Conservation (phyloP, 1,140 invertebrate genomes). For the Drosophila pandora region DNA sequence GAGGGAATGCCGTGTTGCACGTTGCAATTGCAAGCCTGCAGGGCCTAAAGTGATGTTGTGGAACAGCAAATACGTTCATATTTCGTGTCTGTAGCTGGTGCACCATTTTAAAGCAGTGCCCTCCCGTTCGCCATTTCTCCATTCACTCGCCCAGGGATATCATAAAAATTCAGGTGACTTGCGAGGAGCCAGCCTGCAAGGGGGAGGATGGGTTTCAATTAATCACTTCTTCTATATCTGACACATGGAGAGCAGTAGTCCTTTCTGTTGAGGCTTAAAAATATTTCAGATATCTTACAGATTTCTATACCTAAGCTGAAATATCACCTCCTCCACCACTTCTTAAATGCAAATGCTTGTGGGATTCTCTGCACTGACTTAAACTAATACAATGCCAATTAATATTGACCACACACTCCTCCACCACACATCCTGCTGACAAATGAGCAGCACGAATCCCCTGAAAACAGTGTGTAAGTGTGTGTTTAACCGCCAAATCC, state of each 20-base stretch:
- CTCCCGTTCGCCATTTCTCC: constrained; percentile 55
- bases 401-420: constrained; percentile 59
- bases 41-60: constrained; percentile 43
- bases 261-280: not conserved
- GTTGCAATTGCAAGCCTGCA: constrained; percentile 61
- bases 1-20: constrained; percentile 48
- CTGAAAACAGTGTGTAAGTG: constrained; percentile 37
- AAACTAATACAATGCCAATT: constrained; percentile 69
- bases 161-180: not conserved
- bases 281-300: not conserved
- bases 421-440: constrained; percentile 62
- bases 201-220: constrained; percentile 47
- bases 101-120: constrained; percentile 46
- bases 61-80: constrained; percentile 29
- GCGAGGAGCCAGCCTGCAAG: not conserved
- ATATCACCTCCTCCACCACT: not conserved
- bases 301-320: not conserved
- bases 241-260: constrained; percentile 52
- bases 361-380: constrained; percentile 28
- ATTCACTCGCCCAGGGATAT: constrained; percentile 33
- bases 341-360: constrained; percentile 27
- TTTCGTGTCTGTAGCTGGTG: constrained; percentile 30
- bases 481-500: constrained; percentile 69
- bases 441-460: constrained; percentile 74
- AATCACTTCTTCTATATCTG: constrained; percentile 64